Percentiles rank a stretch among this genome's conserved stretches.
Conservation (phyloP, 2,113 vertebrate genomes). For the Pteropus alecto region DNA sequence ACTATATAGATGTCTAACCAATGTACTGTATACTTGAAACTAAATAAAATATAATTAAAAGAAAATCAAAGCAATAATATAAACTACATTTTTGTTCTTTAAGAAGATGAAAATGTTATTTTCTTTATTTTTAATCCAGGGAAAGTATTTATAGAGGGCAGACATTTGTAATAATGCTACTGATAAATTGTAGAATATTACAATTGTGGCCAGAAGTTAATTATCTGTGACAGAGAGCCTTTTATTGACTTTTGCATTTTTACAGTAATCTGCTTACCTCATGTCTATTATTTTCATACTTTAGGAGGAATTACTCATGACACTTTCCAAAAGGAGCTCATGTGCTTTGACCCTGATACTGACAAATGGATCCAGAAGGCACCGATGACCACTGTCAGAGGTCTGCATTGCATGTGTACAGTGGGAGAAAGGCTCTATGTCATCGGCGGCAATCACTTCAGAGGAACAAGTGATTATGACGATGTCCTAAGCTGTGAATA, state of each 20-base stretch:
- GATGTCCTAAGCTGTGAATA: constrained; percentile 99
- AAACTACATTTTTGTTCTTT: background rate
- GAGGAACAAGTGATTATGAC: constrained; percentile 98
- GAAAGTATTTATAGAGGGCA: background rate
- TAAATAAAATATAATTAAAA: background rate
- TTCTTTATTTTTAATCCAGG: constrained; percentile 36
- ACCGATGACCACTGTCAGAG: constrained; percentile 97
- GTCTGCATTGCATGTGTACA: constrained; percentile 99
- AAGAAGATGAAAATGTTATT: background rate
- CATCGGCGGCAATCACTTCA: constrained; percentile 98
- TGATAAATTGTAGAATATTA: background rate
- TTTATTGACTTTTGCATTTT: background rate
- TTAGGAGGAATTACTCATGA: constrained; percentile 98
- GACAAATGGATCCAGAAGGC: constrained; percentile 99
- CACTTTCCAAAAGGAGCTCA: constrained; percentile 99
- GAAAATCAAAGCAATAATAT: background rate
- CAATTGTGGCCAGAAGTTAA: background rate
- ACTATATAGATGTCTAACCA: too few relatives aligned
- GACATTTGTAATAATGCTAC: background rate
- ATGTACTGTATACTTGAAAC: too few relatives aligned
- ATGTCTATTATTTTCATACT: constrained; percentile 45
- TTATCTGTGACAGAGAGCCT: background rate
- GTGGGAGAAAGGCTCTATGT: constrained; percentile 98
- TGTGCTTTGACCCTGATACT: constrained; percentile 98
- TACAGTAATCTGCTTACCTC: background rate